Conservation (phyloP, 2,888 invertebrate genomes). For the Melipona bicolor region DNA sequence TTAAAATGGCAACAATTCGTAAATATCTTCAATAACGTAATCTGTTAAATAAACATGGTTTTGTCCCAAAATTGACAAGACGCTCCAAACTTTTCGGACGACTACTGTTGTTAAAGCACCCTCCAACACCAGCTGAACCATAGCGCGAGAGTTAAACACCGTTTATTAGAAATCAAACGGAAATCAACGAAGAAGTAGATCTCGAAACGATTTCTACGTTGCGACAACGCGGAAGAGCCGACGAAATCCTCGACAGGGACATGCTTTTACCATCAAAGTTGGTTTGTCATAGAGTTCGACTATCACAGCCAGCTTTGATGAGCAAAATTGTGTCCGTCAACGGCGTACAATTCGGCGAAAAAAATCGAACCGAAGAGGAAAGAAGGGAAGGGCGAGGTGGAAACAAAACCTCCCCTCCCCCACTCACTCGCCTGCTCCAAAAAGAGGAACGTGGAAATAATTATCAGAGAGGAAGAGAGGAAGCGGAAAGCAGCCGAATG, state of each 20-base stretch:
- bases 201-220: background rate
- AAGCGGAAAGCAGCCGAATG: background rate
- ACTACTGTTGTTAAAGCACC: too few species aligned
- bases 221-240: background rate
- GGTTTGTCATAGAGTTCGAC: slow-evolving; percentile 92
- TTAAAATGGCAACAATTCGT: too few species aligned
- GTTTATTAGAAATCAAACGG: too few species aligned
- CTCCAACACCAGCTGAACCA: too few species aligned
- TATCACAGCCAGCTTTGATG: slow-evolving; percentile 99
- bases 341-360: slow-evolving; percentile 61
- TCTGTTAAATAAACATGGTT: too few species aligned
- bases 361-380: slow-evolving; percentile 1
- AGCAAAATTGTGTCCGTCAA: slow-evolving; percentile 88
- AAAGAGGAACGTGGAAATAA: slow-evolving; percentile 50
- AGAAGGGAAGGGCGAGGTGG: background rate
- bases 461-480: slow-evolving; percentile 33
- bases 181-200: background rate
- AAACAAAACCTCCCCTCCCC: too few species aligned
- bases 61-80: too few species aligned
- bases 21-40: too few species aligned
- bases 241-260: slow-evolving; percentile 70
- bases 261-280: slow-evolving; percentile 91
- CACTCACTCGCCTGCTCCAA: too few species aligned
- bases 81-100: too few species aligned
- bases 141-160: too few species aligned